Evolutionary conservation across 2,797 vertebrate species (phyloP).

Genomic region (Ceyx erithaca): DNA sequence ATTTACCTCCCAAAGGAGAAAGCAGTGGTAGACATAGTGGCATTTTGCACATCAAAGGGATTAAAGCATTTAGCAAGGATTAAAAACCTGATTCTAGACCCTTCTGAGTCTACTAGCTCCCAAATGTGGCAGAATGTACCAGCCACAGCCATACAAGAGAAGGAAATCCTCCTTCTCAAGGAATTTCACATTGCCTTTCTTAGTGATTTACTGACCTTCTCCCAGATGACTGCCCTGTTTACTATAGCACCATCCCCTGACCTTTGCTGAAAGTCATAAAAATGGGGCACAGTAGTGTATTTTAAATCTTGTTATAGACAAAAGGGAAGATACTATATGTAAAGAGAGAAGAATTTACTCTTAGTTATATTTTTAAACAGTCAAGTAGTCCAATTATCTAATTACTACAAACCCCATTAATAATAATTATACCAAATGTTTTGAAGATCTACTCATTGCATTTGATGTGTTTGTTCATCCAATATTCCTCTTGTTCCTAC

Average conservation of each 20-base stretch:
- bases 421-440: background rate
- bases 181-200: background rate
- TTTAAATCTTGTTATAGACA: background rate
- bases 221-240: background rate
- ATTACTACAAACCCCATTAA: background rate
- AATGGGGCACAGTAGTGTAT: background rate
- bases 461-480: background rate
- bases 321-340: background rate
- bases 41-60: slow-evolving; percentile 54
- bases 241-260: background rate
- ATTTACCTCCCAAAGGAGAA: slow-evolving; percentile 4
- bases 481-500: background rate
- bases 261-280: slow-evolving; percentile 4
- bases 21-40: background rate
- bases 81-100: slow-evolving; percentile 16
- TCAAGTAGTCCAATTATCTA: background rate
- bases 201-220: background rate
- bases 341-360: background rate
- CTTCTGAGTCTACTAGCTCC: background rate
- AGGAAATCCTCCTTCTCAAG: background rate
- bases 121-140: background rate
- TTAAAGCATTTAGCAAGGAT: slow-evolving; percentile 28
- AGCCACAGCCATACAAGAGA: background rate
- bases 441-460: background rate
- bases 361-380: background rate